Conservation (phyloP, 2,797 vertebrate genomes). For the Chaetodon trifasciatus region DNA sequence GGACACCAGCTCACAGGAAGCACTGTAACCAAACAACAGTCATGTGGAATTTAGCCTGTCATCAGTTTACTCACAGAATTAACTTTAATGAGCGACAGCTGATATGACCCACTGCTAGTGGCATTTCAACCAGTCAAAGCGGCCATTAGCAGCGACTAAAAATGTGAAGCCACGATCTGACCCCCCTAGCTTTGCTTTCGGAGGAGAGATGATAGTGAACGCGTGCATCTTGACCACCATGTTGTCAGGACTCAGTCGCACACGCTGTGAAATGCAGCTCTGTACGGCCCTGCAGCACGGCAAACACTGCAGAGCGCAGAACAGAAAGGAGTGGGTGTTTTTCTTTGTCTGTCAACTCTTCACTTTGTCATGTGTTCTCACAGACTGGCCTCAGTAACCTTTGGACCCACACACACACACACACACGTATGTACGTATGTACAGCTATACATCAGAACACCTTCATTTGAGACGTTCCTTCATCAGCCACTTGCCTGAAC, state of each 20-base stretch:
- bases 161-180: background rate
- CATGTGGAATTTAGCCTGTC: background rate
- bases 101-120: background rate
- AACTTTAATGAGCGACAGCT: background rate
- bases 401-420: constrained; percentile 40
- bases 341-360: constrained; percentile 12
- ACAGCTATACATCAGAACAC: background rate
- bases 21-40: background rate
- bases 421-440: background rate
- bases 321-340: background rate
- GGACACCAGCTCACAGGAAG: background rate
- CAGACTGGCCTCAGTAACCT: constrained; percentile 20
- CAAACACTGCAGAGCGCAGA: background rate
- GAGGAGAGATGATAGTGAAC: background rate
- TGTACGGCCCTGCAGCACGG: background rate
- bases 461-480: background rate
- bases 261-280: background rate
- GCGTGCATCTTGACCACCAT: background rate
- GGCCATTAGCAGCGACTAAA: background rate
- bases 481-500: background rate
- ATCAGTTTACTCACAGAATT: background rate
- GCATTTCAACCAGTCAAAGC: background rate
- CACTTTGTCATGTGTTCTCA: constrained; percentile 13
- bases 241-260: background rate
- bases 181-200: background rate